These are phyloP conservation scores for Porites evermanni DNA, from an alignment of 92 coral and sea anemone genomes.

Conservation along the genomic window DNA sequence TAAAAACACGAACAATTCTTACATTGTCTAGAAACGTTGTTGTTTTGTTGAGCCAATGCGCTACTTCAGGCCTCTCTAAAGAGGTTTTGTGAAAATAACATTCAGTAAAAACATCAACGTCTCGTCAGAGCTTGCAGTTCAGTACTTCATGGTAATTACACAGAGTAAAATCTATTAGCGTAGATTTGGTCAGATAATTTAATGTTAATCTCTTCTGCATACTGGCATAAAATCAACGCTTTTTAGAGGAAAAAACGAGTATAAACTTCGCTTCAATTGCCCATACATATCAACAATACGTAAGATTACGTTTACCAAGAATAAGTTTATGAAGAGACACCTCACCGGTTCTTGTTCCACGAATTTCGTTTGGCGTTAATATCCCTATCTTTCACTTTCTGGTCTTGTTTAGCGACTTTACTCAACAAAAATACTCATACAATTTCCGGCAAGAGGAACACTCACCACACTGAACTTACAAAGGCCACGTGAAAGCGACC, in stretches of 20 bases:
- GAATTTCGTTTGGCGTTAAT: neutral
- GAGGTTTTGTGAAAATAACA: neutral
- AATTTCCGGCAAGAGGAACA: constrained; percentile 18
- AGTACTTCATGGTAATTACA: neutral
- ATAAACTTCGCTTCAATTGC: neutral
- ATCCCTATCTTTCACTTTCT: constrained; percentile 2
- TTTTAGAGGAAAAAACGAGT: neutral
- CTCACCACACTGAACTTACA: constrained; percentile 19
- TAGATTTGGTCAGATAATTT: neutral
- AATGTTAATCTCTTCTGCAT: neutral
- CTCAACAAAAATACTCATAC: neutral
- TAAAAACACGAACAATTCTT: too few species aligned
- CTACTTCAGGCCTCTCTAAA: too few species aligned
- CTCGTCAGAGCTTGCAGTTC: too few species aligned
- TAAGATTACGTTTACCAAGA: constrained; percentile 9
- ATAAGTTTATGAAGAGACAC: too few species aligned
- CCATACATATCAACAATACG: constrained; percentile 35
- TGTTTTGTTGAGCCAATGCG: too few species aligned
- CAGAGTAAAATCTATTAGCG: neutral
- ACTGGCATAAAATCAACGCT: neutral
- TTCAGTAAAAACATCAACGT: neutral
- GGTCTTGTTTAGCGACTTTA: neutral
- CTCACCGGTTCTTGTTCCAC: neutral
- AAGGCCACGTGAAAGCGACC: constrained; percentile 49
- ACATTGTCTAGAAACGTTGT: too few species aligned